Evolutionary conservation across 2,888 invertebrate species (phyloP).

Genomic region (Busseola fusca): DNA sequence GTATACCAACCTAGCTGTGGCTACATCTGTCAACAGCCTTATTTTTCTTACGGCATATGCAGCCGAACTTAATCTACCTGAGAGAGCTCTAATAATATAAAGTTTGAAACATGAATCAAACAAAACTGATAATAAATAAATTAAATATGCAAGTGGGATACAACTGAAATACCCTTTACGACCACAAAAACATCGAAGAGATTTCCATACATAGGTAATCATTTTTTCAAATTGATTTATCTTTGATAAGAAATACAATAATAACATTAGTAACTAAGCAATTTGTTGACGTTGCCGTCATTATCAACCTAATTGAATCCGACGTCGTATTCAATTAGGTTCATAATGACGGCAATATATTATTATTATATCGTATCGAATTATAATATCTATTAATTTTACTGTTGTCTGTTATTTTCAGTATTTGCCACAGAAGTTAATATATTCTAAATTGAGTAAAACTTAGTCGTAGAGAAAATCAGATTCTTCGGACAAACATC

Average conservation of each 20-base stretch:
- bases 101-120: conserved; percentile 17
- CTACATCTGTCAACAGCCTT: too few relatives aligned
- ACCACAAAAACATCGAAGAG: not conserved
- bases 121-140: not conserved
- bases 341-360: not conserved
- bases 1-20: too few relatives aligned
- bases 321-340: conserved; percentile 3
- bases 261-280: not conserved
- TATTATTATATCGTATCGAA: not conserved
- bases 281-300: too few relatives aligned
- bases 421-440: not conserved
- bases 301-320: too few relatives aligned
- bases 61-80: too few relatives aligned
- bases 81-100: too few relatives aligned
- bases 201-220: conserved; percentile 22
- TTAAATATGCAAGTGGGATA: conserved; percentile 4
- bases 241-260: conserved; percentile 14
- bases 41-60: too few relatives aligned
- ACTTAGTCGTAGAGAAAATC: not conserved
- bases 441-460: not conserved
- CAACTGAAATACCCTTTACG: conserved; percentile 4
- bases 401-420: not conserved
- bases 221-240: conserved; percentile 26
- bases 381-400: not conserved
- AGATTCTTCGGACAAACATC: not conserved